These are phyloP conservation scores for Geopemphigus sp. DNA, from an alignment of 1,140 invertebrate species.

Conservation along the genomic window DNA sequence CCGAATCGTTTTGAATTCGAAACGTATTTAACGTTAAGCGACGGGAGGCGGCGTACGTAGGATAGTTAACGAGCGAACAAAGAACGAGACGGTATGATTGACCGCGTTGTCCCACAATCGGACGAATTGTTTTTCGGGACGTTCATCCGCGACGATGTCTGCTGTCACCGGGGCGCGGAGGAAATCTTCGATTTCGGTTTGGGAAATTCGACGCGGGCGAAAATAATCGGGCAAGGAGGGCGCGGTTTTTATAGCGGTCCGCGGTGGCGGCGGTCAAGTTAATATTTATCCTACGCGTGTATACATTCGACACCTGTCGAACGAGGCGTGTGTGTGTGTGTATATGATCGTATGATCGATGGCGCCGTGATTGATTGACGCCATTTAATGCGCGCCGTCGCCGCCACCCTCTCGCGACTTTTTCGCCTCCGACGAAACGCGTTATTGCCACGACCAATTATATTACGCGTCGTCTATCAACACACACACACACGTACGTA, in stretches of 20 bases:
- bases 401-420: constrained; percentile 1
- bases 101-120: too few species aligned
- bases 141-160: too few species aligned
- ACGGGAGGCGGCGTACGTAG: too few species aligned
- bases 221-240: neutral
- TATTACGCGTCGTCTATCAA: constrained; percentile 23
- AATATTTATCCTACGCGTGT: neutral
- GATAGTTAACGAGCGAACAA: too few species aligned
- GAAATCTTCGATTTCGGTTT: neutral
- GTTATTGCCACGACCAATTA: constrained; percentile 26
- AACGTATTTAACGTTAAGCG: too few species aligned
- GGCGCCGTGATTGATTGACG: constrained; percentile 34
- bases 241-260: neutral
- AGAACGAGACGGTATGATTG: too few species aligned
- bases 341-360: constrained; percentile 18
- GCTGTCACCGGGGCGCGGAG: too few species aligned
- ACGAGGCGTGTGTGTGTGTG: too few species aligned
- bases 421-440: neutral
- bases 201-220: neutral
- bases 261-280: constrained; percentile 10
- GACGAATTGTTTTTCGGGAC: too few species aligned
- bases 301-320: neutral
- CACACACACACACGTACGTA: neutral
- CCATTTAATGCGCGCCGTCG: neutral
- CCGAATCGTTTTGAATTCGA: too few species aligned